Evolutionary conservation across 2,888 invertebrate genomes (phyloP).

Genomic region (Schrankia costaestrigalis): DNA sequence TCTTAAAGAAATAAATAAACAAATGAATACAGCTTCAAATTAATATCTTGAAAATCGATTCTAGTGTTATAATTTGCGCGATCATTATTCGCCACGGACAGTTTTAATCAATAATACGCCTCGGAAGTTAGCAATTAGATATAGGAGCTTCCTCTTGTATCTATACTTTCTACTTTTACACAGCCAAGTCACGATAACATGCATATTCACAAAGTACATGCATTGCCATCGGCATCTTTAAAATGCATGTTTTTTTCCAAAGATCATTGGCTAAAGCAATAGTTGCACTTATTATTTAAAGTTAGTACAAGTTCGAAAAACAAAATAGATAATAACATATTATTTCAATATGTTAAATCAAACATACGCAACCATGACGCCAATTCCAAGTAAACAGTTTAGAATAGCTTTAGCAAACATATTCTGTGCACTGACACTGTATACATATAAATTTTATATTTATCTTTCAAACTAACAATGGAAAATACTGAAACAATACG

Average conservation of each 20-base stretch:
- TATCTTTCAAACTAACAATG: slow-evolving; percentile 21
- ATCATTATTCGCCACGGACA: slow-evolving; percentile 9
- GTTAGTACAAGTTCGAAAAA: too few species aligned
- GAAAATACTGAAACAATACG: slow-evolving; percentile 22
- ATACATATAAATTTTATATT: slow-evolving; percentile 12
- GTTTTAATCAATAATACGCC: slow-evolving; percentile 13
- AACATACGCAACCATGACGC: slow-evolving; percentile 25
- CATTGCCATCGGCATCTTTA: too few species aligned
- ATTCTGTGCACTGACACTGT: slow-evolving; percentile 5
- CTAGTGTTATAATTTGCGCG: not conserved
- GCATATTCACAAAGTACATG: too few species aligned
- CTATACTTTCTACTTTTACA: slow-evolving; percentile 10
- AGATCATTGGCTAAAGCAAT: too few species aligned
- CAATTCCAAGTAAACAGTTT: slow-evolving; percentile 20
- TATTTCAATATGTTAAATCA: slow-evolving; percentile 7
- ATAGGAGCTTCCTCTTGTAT: slow-evolving; percentile 14
- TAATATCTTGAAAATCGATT: not conserved
- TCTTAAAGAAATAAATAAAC: too few species aligned
- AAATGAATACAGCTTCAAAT: too few species aligned
- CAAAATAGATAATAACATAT: slow-evolving; percentile 4
- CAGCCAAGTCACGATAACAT: too few species aligned
- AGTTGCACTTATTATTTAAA: too few species aligned
- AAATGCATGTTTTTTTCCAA: too few species aligned
- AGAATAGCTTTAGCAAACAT: slow-evolving; percentile 21
- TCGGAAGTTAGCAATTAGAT: slow-evolving; percentile 14